phyloP scores from a whole-genome alignment of 2,888 invertebrate species.

The Myopa testacea region DNA sequence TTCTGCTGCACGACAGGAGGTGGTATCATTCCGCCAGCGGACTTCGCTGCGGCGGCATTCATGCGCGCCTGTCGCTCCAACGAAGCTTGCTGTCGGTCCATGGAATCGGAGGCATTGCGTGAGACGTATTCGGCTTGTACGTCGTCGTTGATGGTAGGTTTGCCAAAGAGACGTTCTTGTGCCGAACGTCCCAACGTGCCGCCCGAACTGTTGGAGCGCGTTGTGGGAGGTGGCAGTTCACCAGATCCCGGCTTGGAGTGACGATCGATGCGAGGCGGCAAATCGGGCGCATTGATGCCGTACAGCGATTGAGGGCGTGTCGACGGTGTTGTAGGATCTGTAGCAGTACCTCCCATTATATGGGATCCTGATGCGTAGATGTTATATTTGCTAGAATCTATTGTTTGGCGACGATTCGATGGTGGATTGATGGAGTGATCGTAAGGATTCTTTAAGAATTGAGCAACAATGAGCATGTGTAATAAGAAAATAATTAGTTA shows the following conservation, averaged over 20 bases:
- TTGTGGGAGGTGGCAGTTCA: conserved; percentile 64
- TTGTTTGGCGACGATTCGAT: conserved; percentile 66
- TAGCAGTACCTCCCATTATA: conserved; percentile 57
- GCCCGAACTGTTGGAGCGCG: conserved; percentile 68
- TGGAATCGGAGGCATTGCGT: conserved; percentile 60
- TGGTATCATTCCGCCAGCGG: conserved; percentile 33
- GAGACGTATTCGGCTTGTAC: conserved; percentile 67
- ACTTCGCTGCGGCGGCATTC: conserved; percentile 55
- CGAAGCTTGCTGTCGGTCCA: conserved; percentile 65
- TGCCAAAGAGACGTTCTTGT: conserved; percentile 80
- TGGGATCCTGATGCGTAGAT: conserved; percentile 59
- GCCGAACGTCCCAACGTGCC: conserved; percentile 71
- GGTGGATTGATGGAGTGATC: conserved; percentile 63
- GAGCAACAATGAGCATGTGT: background rate
- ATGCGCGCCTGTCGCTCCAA: conserved; percentile 64
- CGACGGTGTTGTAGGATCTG: conserved; percentile 65
- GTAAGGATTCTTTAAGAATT: conserved; percentile 63
- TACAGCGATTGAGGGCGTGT: conserved; percentile 70
- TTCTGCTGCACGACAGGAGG: conserved; percentile 53
- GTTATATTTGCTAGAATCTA: conserved; percentile 62
- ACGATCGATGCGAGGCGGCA: conserved; percentile 86
- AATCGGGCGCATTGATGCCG: conserved; percentile 75
- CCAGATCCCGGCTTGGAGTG: conserved; percentile 78
- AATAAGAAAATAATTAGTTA: background rate
- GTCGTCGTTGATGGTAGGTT: conserved; percentile 63